Evolutionary conservation across 2,888 invertebrate species (phyloP).

Genomic region (Trachelus troglodyta): DNA sequence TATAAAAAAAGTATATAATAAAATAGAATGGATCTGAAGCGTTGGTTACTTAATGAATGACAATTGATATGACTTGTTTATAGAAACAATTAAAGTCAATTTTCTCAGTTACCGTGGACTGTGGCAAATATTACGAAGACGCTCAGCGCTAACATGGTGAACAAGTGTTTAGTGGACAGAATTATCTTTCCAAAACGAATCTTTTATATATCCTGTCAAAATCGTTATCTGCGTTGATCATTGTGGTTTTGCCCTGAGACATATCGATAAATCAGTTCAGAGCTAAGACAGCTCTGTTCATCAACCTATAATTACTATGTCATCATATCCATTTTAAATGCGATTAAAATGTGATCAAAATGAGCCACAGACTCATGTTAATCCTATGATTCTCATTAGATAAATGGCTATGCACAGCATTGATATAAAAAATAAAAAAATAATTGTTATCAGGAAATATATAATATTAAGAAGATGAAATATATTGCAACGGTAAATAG

Average conservation of each 20-base stretch:
- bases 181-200: background rate
- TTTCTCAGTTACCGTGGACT: background rate
- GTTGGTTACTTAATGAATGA: background rate
- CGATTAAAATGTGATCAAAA: background rate
- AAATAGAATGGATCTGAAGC: background rate
- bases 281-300: too few relatives aligned
- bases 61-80: too few relatives aligned
- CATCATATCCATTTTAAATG: background rate
- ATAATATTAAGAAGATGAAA: too few relatives aligned
- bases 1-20: background rate
- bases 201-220: background rate
- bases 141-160: background rate
- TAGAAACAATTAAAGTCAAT: background rate
- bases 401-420: too few relatives aligned
- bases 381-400: background rate
- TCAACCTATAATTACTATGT: background rate
- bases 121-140: background rate
- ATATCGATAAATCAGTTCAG: too few relatives aligned
- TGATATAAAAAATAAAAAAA: too few relatives aligned
- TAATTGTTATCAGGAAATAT: too few relatives aligned
- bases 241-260: background rate
- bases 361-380: background rate
- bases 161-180: background rate
- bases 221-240: background rate
- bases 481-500: too few relatives aligned